phyloP scores from a whole-genome alignment of 2,113 vertebrate species.

The Otis tarda region DNA sequence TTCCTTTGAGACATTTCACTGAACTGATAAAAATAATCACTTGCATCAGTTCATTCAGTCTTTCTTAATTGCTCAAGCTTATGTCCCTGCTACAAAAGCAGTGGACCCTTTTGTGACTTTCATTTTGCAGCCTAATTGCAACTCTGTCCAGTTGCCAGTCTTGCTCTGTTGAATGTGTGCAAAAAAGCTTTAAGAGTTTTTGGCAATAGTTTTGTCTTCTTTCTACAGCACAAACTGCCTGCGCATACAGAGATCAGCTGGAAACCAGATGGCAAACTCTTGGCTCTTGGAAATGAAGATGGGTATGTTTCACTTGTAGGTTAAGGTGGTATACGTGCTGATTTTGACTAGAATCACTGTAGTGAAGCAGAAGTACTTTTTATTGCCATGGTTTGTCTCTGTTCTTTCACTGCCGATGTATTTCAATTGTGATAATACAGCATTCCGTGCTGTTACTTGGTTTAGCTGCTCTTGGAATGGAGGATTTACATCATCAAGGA shows the following conservation, averaged over 20 bases:
- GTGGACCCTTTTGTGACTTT: not conserved
- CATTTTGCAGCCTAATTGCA: not conserved
- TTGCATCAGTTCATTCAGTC: not conserved
- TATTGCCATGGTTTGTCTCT: not conserved
- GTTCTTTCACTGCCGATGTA: not conserved
- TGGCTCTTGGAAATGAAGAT: constrained; percentile 96
- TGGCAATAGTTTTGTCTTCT: constrained; percentile 11
- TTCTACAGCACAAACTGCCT: constrained; percentile 89
- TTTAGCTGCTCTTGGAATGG: not conserved
- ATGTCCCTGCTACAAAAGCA: not conserved
- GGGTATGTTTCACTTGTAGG: constrained; percentile 80
- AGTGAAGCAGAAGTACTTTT: not conserved
- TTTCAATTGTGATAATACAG: not conserved
- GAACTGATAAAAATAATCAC: not conserved
- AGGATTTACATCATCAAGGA: not conserved
- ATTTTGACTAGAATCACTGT: not conserved
- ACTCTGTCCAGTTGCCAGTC: not conserved
- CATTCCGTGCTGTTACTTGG: not conserved
- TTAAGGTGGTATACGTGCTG: not conserved
- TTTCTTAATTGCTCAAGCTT: not conserved
- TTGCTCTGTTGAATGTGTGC: not conserved
- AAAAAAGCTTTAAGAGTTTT: not conserved
- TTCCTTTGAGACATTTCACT: not conserved
- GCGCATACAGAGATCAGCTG: constrained; percentile 93
- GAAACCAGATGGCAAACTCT: constrained; percentile 89